Evolutionary conservation across 2,888 invertebrate species (phyloP).

Genomic region (Nephrotoma appendiculata): DNA sequence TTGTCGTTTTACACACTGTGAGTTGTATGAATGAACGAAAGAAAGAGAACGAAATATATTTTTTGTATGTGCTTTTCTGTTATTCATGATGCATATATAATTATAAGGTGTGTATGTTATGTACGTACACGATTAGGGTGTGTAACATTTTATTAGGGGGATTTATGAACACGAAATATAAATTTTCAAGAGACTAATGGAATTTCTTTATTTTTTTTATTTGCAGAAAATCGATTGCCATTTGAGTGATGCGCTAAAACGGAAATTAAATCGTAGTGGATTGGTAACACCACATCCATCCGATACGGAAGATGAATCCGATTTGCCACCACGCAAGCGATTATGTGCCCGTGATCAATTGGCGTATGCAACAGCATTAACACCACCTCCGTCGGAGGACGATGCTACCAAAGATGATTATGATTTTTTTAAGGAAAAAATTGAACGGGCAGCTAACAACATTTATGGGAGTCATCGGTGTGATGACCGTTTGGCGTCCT

Average conservation of each 20-base stretch:
- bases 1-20: background rate
- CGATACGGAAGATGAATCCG: constrained; percentile 65
- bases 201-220: background rate
- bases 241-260: background rate
- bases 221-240: background rate
- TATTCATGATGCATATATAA: background rate
- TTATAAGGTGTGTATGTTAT: background rate
- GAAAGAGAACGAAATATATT: background rate
- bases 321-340: constrained; percentile 36
- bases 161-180: background rate
- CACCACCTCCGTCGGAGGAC: constrained; percentile 41
- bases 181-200: background rate
- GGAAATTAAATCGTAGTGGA: constrained; percentile 20
- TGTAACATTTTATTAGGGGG: background rate
- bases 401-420: constrained; percentile 7
- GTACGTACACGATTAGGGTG: background rate
- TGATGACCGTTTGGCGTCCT: background rate
- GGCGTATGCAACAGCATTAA: constrained; percentile 18
- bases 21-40: background rate
- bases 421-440: constrained; percentile 14
- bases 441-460: background rate
- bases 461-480: constrained; percentile 10
- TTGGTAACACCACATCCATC: constrained; percentile 71
- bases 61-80: background rate
- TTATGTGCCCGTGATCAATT: constrained; percentile 31